Evolutionary conservation across 2,797 vertebrate species (phyloP), one percentile per base, ranked within the genome.

Genomic region (Eleutherodactylus coqui): DNA sequence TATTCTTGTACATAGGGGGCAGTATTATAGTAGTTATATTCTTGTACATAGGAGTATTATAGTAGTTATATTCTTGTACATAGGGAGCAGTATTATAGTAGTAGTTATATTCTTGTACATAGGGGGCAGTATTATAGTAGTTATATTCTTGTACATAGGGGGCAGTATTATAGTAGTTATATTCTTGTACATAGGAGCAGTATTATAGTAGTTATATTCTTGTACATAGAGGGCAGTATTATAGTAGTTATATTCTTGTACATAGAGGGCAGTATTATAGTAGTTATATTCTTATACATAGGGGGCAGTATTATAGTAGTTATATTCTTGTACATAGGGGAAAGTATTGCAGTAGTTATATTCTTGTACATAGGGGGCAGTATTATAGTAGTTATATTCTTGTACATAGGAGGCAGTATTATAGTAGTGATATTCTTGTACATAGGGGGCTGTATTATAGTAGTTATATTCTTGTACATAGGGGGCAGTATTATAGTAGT

Each of bases 341-440:
- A 32, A n/a, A 67, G 64, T 67, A 67, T 67, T 67, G 36, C 36
- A 67, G 64, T 36, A 67, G 64, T 67, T 67, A 67, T 67, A 67
- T 67, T 67, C 64, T 36, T 67, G 64, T 67, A 67, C 6, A 67
- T 67, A 67, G 64, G 32, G n/a, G 14, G 34, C 32, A 67, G 32
- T 67, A 67, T 67, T 67, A 67, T 67, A 67, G 64, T 67, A 67
- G 62, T 67, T 67, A 67, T 67, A 67, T 67, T 67, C 62, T 36
- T 67, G 16, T 67, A 67, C 8, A 67, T 67, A 67, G 32, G 62
- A 3, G n/a, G 64, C 32, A 67, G 64, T 67, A 67, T 67, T 67
- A 67, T 36, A 67, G 64, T 67, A 67, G 64, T 36, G 36, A 67
- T 67, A 67, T 67, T 36, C 32, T 36, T 67, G 32, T 67, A 67